These are phyloP conservation scores for Zhengitettix transpicula DNA, from an alignment of 2,888 invertebrate species.

Conservation along the genomic window DNA sequence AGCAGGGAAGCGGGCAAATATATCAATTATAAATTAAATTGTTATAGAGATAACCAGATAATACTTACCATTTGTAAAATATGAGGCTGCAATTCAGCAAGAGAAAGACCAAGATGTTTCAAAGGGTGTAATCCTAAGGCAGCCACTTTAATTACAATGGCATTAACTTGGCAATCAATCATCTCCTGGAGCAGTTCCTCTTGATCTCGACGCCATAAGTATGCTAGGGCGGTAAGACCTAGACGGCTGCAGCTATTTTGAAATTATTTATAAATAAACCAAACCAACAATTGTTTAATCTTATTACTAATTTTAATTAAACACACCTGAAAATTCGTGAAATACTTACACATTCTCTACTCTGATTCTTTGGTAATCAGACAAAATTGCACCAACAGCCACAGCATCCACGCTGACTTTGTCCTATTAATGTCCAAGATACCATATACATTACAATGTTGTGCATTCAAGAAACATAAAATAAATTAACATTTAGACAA, in stretches of 20 bases:
- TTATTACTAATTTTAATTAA: no score
- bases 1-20: no score
- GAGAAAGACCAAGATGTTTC: conserved; percentile 71
- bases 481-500: no score
- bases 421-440: conserved; percentile 26
- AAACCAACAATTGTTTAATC: background rate
- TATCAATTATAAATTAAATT: background rate
- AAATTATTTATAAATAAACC: background rate
- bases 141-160: conserved; percentile 95
- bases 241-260: conserved; percentile 66
- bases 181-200: conserved; percentile 87
- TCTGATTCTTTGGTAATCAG: conserved; percentile 93
- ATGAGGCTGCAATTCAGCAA: conserved; percentile 74
- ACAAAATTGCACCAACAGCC: conserved; percentile 92
- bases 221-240: conserved; percentile 75
- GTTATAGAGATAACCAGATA: background rate
- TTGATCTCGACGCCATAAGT: conserved; percentile 94
- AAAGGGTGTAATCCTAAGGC: conserved; percentile 76
- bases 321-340: no score
- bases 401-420: conserved; percentile 75
- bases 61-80: conserved; percentile 61
- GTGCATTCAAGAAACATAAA: no score
- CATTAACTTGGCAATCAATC: conserved; percentile 82
- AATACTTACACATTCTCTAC: conserved; percentile 89
- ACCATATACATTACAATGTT: no score